Evolutionary conservation across 1,140 invertebrate genomes (phyloP).

Genomic region (Dinothrombium tinctorium): DNA sequence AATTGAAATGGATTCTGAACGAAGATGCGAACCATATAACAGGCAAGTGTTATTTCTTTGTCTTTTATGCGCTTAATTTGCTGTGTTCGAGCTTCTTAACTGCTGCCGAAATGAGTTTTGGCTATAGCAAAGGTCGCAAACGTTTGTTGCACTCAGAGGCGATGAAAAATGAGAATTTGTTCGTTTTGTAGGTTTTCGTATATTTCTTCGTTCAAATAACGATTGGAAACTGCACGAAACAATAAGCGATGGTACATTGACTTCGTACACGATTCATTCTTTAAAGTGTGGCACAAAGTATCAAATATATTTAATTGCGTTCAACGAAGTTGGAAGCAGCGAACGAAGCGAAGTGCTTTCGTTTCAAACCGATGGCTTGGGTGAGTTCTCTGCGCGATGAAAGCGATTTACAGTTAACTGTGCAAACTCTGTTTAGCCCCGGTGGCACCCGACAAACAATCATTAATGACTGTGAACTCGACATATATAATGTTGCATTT

Average conservation of each 20-base stretch:
- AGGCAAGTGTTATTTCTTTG: not conserved
- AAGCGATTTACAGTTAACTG: not conserved
- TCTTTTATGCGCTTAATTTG: not conserved
- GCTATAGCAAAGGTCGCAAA: not conserved
- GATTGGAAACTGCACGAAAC: constrained; percentile 3
- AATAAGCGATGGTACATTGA: not conserved
- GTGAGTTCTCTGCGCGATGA: constrained; percentile 12
- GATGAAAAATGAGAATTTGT: not conserved
- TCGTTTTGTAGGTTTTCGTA: not conserved
- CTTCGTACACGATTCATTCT: constrained; percentile 13
- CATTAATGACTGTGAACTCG: constrained; percentile 18
- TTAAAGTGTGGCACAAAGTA: constrained; percentile 48
- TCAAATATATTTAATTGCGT: constrained; percentile 61
- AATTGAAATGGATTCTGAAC: constrained; percentile 10
- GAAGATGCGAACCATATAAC: not conserved
- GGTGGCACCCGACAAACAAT: constrained; percentile 15
- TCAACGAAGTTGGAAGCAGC: constrained; percentile 63
- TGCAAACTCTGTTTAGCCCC: constrained; percentile 13
- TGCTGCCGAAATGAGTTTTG: not conserved
- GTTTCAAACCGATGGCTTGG: constrained; percentile 15
- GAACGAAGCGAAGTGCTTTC: constrained; percentile 34
- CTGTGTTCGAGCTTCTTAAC: not conserved
- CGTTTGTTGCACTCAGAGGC: not conserved
- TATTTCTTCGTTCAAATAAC: not conserved
- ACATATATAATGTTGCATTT: constrained; percentile 25